These are phyloP conservation scores for Sylvicapra grimmia DNA, from an alignment of 2,113 vertebrate genomes.

Conservation along the genomic window DNA sequence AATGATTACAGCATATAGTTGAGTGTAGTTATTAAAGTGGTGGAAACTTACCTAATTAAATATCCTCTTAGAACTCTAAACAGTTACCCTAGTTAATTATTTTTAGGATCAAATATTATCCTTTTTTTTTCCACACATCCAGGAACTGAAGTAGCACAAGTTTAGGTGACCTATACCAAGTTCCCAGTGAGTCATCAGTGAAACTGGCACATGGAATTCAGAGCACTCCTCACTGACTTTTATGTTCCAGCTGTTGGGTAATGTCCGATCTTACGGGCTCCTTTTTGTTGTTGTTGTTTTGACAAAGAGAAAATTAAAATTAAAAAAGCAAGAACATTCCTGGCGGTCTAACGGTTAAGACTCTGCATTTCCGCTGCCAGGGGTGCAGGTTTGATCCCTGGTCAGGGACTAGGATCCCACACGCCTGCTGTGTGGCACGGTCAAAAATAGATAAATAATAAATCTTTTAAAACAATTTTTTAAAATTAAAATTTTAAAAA, in stretches of 20 bases:
- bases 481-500: not conserved
- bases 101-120: constrained; percentile 29
- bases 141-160: not conserved
- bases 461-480: not conserved
- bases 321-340: not conserved
- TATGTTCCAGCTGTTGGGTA: not conserved
- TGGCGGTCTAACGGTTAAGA: not conserved
- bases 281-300: not conserved
- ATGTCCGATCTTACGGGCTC: not conserved
- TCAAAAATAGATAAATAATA: not conserved
- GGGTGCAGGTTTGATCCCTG: not conserved
- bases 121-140: not conserved
- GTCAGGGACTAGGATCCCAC: not conserved
- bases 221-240: not conserved
- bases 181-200: not conserved
- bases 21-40: not conserved
- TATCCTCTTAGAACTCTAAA: constrained; percentile 22
- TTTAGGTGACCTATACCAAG: not conserved
- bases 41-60: constrained; percentile 21
- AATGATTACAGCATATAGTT: not conserved
- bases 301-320: not conserved
- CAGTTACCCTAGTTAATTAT: constrained; percentile 24
- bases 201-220: not conserved
- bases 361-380: not conserved
- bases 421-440: not conserved